Conservation (phyloP, 2,113 vertebrate genomes). For the rat (Rattus norvegicus) region GRCr8 NC_086032.1:37750501-37751000, state of each 20-base stretch:
- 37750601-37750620: not conserved
- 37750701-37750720: not conserved
- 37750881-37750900: not conserved
- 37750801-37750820: conserved; percentile 64
- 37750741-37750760: not conserved
- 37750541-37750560: not conserved
- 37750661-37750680: not conserved
- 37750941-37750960: not conserved
- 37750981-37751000: not conserved
- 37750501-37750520: conserved; percentile 36
- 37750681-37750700: not conserved
- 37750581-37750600: not conserved
- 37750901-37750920: not conserved
- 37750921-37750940: not conserved
- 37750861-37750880: not conserved
- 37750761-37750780: not conserved
- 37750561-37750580: not conserved
- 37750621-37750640: not conserved
- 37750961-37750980: not conserved
- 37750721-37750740: not conserved
- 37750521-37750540: not conserved
- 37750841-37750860: conserved; percentile 49
- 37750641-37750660: not conserved
- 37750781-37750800: conserved; percentile 56
- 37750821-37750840: conserved; percentile 53